Percentiles rank a stretch among this genome's conserved stretches.
Evolutionary conservation across 2,113 vertebrate genomes (phyloP).

Genomic region (Pluvialis apricaria): DNA sequence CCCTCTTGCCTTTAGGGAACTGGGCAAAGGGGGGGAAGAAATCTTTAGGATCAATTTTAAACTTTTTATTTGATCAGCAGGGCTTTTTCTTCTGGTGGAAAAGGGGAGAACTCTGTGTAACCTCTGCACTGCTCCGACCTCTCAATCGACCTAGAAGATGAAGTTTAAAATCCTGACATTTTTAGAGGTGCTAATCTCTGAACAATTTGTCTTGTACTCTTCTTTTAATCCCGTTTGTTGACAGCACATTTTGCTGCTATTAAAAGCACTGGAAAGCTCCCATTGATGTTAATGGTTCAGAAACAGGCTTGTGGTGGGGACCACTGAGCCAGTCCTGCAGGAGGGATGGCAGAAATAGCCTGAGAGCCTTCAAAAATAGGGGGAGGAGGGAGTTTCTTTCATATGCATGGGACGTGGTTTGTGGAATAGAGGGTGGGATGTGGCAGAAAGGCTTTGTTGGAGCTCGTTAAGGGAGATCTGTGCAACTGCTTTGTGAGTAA

Average conservation of each 20-base stretch:
- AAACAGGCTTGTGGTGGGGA: background rate
- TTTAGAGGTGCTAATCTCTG: slow-evolving; percentile 28
- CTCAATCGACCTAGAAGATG: background rate
- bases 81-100: background rate
- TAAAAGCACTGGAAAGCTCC: background rate
- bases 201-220: background rate
- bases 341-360: background rate
- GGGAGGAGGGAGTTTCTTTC: background rate
- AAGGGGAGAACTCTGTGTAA: background rate
- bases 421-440: background rate
- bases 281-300: background rate
- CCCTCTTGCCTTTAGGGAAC: background rate
- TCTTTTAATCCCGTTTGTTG: background rate
- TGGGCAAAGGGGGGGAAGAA: accelerated
- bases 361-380: background rate
- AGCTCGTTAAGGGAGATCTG: background rate
- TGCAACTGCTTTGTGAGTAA: background rate
- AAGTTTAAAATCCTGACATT: background rate
- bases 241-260: slow-evolving; percentile 2
- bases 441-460: background rate
- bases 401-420: background rate
- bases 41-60: background rate
- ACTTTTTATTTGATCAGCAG: background rate
- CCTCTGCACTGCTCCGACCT: background rate
- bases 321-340: background rate